Evolutionary conservation across 2,888 invertebrate species (phyloP), one percentile per base, ranked within the genome.

Genomic region (Drosophila paracracens): DNA sequence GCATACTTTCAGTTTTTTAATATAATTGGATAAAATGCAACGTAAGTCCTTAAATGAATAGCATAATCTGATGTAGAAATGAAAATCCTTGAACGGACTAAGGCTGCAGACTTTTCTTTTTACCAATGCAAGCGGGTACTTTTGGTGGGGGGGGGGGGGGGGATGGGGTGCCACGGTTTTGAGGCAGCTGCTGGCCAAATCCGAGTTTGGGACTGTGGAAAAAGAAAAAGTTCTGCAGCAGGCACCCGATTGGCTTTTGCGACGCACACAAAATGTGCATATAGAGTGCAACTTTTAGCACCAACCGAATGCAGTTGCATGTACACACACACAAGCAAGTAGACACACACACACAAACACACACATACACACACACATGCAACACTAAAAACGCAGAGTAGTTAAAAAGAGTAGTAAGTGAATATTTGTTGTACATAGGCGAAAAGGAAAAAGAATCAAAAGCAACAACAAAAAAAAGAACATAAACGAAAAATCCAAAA

Each of bases 251-350:
- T 88, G 88, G 88, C 89, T 88, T 89, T 82, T 88, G 76, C 84
- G 79, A 84, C 83, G 85, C 82, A 86, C 83, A 83, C 82, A 85
- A 83, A 89, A 90, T 90, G 86, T 92, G 92, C 92, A 92, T 87
- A 89, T 88, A 91, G 89, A 92, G 89, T 92, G 92, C 92, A 92
- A 83, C 92, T 91, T 88, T 90, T 82, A 86, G 82, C 90, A 88
- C 91, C 90, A 91, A 90, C 91, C 91, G 90, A 91, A 91, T 91
- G 91, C 91, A 91, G 87, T 91, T 91, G 59, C 77, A 81, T 65
- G 64, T 33, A 66, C 50, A 67, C 50, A 67, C 72, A 76, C 36
- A 64, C 50, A 54, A 38, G 27, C 25, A 58, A 38, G 38, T 46
- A 33, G 38, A 33, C 33, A 51, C 64, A 60, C 52, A 54, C 58